Evolutionary conservation across 2,797 vertebrate species (phyloP).

Genomic region (Allobates femoralis): DNA sequence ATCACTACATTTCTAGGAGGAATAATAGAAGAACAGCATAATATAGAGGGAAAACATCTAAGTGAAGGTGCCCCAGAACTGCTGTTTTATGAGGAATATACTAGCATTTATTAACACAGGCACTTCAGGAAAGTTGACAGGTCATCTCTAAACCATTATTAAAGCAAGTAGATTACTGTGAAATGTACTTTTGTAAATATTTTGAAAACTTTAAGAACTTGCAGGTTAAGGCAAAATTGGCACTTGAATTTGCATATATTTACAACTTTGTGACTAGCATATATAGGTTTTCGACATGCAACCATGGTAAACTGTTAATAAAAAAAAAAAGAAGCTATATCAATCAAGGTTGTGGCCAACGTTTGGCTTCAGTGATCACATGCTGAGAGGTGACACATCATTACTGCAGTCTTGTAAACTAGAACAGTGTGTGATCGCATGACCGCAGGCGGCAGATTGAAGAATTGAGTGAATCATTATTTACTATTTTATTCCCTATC

Average conservation of each 20-base stretch:
- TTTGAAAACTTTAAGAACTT: neutral
- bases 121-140: too few relatives aligned
- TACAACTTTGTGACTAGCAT: neutral
- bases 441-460: neutral
- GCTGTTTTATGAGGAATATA: too few relatives aligned
- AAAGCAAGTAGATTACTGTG: neutral
- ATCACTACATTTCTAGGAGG: too few relatives aligned
- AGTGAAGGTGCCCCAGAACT: too few relatives aligned
- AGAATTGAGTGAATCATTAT: neutral
- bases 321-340: neutral
- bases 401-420: neutral
- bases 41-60: too few relatives aligned
- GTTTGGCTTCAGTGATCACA: neutral
- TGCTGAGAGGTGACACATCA: neutral
- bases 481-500: neutral
- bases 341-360: neutral
- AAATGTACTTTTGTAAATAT: neutral
- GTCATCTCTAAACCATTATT: neutral
- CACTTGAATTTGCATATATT: neutral
- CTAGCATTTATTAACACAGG: too few relatives aligned
- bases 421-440: neutral
- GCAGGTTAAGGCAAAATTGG: neutral
- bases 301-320: neutral
- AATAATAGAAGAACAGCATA: too few relatives aligned
- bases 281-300: neutral